Evolutionary conservation across 2,888 invertebrate genomes (phyloP).

Genomic region (Amiota minor): DNA sequence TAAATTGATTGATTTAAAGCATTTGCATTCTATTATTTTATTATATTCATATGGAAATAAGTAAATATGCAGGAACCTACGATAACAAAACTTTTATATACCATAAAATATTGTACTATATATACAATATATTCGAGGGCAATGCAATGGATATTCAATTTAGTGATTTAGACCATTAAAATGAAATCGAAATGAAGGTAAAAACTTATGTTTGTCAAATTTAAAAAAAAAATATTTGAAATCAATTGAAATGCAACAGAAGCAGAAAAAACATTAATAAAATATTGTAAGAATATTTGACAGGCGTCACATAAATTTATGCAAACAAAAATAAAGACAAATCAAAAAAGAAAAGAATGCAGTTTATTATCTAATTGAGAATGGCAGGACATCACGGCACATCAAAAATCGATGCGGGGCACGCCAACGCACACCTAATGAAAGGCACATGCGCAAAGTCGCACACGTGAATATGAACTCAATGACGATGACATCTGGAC

Average conservation of each 20-base stretch:
- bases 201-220: no score
- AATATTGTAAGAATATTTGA: slow-evolving; percentile 20
- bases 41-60: no score
- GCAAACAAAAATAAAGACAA: slow-evolving; percentile 40
- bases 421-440: slow-evolving; percentile 25
- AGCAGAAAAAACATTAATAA: not conserved
- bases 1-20: no score
- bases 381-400: slow-evolving; percentile 12
- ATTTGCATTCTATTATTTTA: no score
- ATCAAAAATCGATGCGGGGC: not conserved
- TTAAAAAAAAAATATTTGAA: not conserved
- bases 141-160: no score
- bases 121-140: no score
- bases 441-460: slow-evolving; percentile 18
- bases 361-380: not conserved
- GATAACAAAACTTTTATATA: no score
- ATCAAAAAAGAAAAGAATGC: slow-evolving; percentile 4
- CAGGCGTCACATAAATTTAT: slow-evolving; percentile 57
- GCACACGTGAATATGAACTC: no score
- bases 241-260: slow-evolving; percentile 14
- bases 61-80: no score
- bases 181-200: no score
- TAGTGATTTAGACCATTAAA: no score
- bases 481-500: slow-evolving; percentile 53
- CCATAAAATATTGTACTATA: no score